These are phyloP conservation scores for Thecophora atra DNA, from an alignment of 2,888 invertebrate species.

Conservation along the genomic window DNA sequence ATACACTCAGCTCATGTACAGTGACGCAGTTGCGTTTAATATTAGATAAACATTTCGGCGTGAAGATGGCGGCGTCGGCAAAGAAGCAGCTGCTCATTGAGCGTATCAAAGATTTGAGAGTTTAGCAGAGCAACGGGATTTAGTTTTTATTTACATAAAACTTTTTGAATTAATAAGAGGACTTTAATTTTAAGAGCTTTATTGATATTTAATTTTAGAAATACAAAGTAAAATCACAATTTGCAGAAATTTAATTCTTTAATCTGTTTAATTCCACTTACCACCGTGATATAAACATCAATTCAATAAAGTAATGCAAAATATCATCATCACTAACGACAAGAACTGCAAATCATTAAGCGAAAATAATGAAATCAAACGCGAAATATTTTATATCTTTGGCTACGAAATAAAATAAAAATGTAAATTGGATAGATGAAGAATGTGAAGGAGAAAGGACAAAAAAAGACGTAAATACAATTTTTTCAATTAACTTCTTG, in stretches of 20 bases:
- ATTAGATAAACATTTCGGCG: conserved; percentile 50
- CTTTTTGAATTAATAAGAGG: too few species aligned
- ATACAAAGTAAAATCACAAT: too few species aligned
- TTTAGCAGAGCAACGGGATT: not conserved
- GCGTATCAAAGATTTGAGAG: conserved; percentile 42
- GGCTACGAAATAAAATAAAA: not conserved
- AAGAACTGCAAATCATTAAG: conserved; percentile 1
- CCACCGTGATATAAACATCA: too few species aligned
- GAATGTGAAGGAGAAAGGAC: not conserved
- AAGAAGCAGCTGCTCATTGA: conserved; percentile 51
- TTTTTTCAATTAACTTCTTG: conserved; percentile 19
- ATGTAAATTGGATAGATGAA: not conserved
- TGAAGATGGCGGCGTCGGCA: conserved; percentile 40
- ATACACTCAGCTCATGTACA: conserved; percentile 49
- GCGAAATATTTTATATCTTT: conserved; percentile 13
- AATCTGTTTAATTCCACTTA: too few species aligned
- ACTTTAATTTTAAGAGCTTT: too few species aligned
- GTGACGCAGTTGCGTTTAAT: conserved; percentile 51
- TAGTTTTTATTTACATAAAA: too few species aligned
- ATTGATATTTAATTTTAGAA: too few species aligned
- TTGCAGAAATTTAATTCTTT: too few species aligned
- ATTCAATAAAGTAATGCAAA: too few species aligned
- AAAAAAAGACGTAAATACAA: conserved; percentile 7
- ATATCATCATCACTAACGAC: too few species aligned
- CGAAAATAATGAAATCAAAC: conserved; percentile 25